Evolutionary conservation across 2,888 invertebrate species (phyloP).

Genomic region (Caenorhabditis parvicauda): DNA sequence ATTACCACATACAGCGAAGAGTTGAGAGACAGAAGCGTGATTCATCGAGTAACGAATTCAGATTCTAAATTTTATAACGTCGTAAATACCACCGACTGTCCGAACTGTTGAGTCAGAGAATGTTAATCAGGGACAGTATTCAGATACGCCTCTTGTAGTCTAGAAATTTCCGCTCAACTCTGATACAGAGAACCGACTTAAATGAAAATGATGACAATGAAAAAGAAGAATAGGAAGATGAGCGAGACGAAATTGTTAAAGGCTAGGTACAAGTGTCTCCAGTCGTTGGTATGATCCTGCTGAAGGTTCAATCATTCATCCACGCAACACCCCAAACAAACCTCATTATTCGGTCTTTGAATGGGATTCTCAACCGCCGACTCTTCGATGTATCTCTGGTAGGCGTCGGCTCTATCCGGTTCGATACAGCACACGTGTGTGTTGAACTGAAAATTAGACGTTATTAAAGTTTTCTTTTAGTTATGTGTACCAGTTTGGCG

Average conservation of each 20-base stretch:
- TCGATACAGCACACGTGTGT: conserved; percentile 56
- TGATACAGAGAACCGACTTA: not conserved
- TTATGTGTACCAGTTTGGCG: conserved; percentile 43
- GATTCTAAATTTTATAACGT: too few relatives aligned
- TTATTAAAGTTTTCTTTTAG: not conserved
- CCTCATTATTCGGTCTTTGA: not conserved
- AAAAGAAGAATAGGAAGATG: conserved; percentile 50
- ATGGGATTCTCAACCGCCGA: conserved; percentile 11
- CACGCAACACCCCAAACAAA: too few relatives aligned
- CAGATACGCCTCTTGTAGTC: too few relatives aligned
- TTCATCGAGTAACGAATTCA: too few relatives aligned
- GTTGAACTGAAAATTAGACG: conserved; percentile 36
- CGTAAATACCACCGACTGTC: too few relatives aligned
- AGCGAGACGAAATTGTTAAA: conserved; percentile 56
- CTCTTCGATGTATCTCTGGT: conserved; percentile 50
- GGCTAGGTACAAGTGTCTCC: conserved; percentile 59
- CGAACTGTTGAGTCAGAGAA: too few relatives aligned
- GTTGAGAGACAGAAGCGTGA: too few relatives aligned
- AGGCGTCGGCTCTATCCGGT: conserved; percentile 50
- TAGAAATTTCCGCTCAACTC: not conserved
- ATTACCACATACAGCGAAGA: too few relatives aligned
- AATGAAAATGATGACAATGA: conserved; percentile 47
- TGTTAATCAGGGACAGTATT: too few relatives aligned
- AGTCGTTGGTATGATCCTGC: conserved; percentile 54
- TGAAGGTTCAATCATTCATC: too few relatives aligned